These are phyloP conservation scores for Ostrea edulis DNA, from an alignment of 1,140 invertebrate genomes.

Conservation along the genomic window DNA sequence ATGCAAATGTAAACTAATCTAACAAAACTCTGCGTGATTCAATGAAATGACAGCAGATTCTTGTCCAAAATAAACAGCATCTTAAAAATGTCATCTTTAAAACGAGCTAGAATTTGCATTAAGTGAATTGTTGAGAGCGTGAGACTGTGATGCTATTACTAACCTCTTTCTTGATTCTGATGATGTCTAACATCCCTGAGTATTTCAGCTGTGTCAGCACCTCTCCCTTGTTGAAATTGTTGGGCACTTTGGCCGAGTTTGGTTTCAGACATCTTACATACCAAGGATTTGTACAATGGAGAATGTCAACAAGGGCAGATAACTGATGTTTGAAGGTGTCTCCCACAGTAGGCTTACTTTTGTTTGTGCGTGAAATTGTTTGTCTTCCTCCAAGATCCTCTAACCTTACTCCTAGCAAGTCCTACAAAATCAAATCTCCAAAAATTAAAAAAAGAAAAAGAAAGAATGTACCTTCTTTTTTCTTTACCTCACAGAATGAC, in stretches of 20 bases:
- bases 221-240: slow-evolving; percentile 90
- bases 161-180: slow-evolving; percentile 90
- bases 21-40: no score
- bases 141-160: not conserved
- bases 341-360: slow-evolving; percentile 94
- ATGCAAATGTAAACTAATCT: no score
- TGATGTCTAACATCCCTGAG: slow-evolving; percentile 97
- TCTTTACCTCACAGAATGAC: no score
- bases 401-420: slow-evolving; percentile 81
- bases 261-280: slow-evolving; percentile 97
- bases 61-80: no score
- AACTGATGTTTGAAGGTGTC: slow-evolving; percentile 95
- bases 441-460: no score
- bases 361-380: slow-evolving; percentile 91
- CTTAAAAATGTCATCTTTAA: no score
- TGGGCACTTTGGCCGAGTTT: slow-evolving; percentile 91
- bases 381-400: slow-evolving; percentile 79
- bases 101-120: no score
- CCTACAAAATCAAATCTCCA: slow-evolving; percentile 74
- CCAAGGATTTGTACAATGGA: slow-evolving; percentile 95
- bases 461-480: no score
- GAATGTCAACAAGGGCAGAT: slow-evolving; percentile 93
- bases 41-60: no score
- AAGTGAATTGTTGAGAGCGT: no score
- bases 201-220: slow-evolving; percentile 95